Percentiles rank a stretch among this genome's conserved stretches.
These are phyloP conservation scores for Myathropa florea DNA, from an alignment of 2,888 invertebrate genomes.

Conservation along the genomic window DNA sequence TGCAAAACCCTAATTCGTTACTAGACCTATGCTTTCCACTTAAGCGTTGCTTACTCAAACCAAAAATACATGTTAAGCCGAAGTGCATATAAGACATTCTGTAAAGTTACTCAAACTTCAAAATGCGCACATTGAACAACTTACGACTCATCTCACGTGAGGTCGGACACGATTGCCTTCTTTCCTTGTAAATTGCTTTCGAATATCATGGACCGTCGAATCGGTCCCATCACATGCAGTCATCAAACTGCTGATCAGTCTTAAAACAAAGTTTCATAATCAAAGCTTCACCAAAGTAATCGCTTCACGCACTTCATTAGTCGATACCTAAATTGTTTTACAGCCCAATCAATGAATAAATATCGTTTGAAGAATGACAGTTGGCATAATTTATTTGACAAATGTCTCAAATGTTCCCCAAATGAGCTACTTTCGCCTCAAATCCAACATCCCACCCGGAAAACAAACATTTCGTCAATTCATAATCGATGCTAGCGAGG, in stretches of 20 bases:
- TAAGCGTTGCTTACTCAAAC: too few species aligned
- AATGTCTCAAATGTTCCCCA: neutral
- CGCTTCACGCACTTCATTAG: neutral
- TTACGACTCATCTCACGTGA: too few species aligned
- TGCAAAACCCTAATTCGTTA: too few species aligned
- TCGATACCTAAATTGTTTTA: neutral
- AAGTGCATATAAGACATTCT: too few species aligned
- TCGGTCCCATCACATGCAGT: neutral
- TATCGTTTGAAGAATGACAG: neutral
- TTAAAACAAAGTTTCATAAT: neutral
- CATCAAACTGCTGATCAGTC: neutral
- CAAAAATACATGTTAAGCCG: too few species aligned
- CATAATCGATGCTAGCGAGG: neutral
- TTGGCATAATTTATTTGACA: neutral
- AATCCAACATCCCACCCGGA: neutral
- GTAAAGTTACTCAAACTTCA: too few species aligned
- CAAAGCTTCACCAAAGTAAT: neutral
- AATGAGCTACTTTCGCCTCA: neutral
- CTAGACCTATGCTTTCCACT: too few species aligned
- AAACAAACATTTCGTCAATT: neutral
- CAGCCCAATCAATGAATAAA: neutral
- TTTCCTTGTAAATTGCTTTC: too few species aligned
- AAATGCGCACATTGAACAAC: too few species aligned
- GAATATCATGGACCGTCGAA: too few species aligned
- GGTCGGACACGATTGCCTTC: too few species aligned